Conservation (phyloP, 2,113 vertebrate genomes). For the Chloropsis cyanopogon region DNA sequence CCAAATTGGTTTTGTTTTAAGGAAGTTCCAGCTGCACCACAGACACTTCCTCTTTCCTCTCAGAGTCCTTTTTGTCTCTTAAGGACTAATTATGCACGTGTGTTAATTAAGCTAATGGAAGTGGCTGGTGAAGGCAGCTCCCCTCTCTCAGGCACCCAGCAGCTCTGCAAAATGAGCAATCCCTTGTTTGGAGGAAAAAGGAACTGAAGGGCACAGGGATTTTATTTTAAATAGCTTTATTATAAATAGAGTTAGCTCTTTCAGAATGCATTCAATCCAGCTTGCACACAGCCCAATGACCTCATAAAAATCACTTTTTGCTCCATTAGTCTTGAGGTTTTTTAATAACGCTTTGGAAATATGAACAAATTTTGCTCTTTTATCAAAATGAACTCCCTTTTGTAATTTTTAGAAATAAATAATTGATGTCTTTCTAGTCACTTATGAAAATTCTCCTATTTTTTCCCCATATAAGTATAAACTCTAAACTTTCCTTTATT, state of each 20-base stretch:
- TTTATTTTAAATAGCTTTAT: neutral
- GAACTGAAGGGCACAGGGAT: neutral
- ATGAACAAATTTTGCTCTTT: neutral
- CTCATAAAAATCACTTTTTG: neutral
- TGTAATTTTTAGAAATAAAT: neutral
- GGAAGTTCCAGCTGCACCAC: neutral
- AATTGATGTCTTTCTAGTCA: neutral
- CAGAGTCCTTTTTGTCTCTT: neutral
- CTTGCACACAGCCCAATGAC: neutral
- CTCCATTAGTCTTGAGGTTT: neutral
- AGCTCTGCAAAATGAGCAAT: neutral
- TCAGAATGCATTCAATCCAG: neutral
- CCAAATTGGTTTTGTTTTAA: neutral
- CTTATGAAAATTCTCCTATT: neutral
- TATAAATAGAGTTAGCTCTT: neutral
- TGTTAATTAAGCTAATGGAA: neutral
- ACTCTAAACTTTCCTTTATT: neutral
- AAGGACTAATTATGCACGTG: neutral
- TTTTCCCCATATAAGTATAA: neutral
- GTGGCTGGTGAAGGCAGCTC: neutral
- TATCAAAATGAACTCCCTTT: neutral
- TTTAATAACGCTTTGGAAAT: neutral
- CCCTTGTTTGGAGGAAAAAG: neutral
- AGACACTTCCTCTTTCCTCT: neutral
- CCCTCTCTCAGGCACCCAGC: neutral